Base-by-base conservation (phyloP, 64 coral and sea anemone species). In the Montipora foliosa region DNA sequence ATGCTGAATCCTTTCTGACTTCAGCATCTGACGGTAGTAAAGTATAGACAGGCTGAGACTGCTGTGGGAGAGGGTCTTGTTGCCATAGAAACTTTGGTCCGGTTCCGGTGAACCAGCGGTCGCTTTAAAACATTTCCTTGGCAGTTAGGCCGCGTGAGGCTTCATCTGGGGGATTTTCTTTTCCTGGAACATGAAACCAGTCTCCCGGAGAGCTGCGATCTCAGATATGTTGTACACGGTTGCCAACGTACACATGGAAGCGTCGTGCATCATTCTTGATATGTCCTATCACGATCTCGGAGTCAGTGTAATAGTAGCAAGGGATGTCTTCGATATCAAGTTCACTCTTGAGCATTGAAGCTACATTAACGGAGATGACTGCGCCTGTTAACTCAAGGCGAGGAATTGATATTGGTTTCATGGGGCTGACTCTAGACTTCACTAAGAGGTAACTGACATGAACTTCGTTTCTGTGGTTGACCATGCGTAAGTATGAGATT, bases 371-470 rank as follows among this genome's bases (percentile, higher is more conserved):
- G 37, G 37, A 37, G 37, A 37, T 37, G 37, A 37, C 37, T 37
- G 37, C 37, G 37, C 1, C 37, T 37, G 37, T 37, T 37, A 37
- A 37, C 37, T 37, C 37, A 37, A 37, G 37, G 37, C 37, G 37
- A 37, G 37, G 37, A 37, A 37, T 37, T 37, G 37, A 37, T 37
- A 37, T 37, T 37, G 37, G 72, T 10, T 85, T 92, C 4, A 92
- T 47, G 6, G 81, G 80, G 3, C 70, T 80, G 9, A 92, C 69
- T 92, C 80, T 47, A 51, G 90, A 92, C 49, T 92, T 82, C 5
- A 68, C 90, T 67, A 84, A 25, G 12, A 92, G 90, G 14, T 75
- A 92, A 67, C 90, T 92, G 17, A 92, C 90, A 22, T 92, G 90
- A 25, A 77, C 67, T 86, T 85, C 17, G 15, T 44, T 21, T 76